Evolutionary conservation across 92 coral and sea anemone genomes (phyloP).

Genomic region (Epizoanthus illoricatus): DNA sequence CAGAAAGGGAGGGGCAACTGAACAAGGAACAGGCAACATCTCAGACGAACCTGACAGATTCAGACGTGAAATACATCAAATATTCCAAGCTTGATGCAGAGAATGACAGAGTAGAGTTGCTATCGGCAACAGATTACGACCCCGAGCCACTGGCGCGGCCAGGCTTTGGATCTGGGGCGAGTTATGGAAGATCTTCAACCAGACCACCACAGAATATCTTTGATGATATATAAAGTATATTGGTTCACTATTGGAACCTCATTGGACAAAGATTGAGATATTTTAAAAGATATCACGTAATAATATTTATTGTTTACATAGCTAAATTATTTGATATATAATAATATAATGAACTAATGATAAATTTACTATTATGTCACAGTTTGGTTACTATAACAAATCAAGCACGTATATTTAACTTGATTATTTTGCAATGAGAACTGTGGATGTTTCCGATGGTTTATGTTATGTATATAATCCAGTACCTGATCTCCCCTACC

Average conservation of each 20-base stretch:
- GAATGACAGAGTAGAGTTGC: conserved; percentile 86
- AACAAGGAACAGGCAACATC: conserved; percentile 74
- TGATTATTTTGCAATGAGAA: too few species aligned
- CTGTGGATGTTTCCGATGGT: too few species aligned
- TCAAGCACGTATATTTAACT: too few species aligned
- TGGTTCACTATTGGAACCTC: conserved; percentile 7
- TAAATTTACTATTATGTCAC: too few species aligned
- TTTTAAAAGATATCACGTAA: too few species aligned
- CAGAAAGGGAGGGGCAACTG: conserved; percentile 59
- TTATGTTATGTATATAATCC: too few species aligned
- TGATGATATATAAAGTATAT: conserved; percentile 78
- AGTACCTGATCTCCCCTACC: too few species aligned
- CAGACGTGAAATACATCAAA: conserved; percentile 69
- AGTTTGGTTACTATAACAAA: too few species aligned
- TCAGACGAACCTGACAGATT: conserved; percentile 73
- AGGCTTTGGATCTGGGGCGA: conserved; percentile 50
- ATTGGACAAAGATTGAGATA: not conserved
- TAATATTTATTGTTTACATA: too few species aligned
- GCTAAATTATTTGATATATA: too few species aligned
- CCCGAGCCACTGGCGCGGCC: conserved; percentile 56
- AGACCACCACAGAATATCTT: conserved; percentile 93
- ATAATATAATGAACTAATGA: too few species aligned
- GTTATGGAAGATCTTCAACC: conserved; percentile 66
- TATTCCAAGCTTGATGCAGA: conserved; percentile 76
- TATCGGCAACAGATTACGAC: conserved; percentile 86